phyloP scores from a whole-genome alignment of 1,140 invertebrate species.

The Caenorhabditis briggsae region DNA sequence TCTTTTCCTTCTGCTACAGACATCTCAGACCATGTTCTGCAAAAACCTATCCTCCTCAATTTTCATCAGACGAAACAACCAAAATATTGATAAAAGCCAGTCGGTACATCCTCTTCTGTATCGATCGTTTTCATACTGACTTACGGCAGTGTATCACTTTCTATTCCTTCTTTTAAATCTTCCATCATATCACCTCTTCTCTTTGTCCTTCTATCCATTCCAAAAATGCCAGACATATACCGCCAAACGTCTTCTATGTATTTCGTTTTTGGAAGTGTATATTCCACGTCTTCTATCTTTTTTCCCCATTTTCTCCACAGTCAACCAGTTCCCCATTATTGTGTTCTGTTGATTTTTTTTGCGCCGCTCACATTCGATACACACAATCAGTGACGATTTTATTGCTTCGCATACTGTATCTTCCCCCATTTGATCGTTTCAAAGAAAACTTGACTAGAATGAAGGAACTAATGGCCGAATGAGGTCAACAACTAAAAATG shows the following conservation, averaged over 20 bases:
- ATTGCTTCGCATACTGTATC: slow-evolving; percentile 2
- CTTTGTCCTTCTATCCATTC: background rate
- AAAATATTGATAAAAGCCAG: slow-evolving; percentile 24
- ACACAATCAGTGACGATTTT: slow-evolving; percentile 32
- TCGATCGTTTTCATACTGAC: slow-evolving; percentile 42
- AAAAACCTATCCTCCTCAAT: background rate
- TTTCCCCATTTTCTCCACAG: background rate
- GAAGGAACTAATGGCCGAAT: background rate
- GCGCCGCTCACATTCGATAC: slow-evolving; percentile 13
- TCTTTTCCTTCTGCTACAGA: background rate
- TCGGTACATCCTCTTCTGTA: background rate
- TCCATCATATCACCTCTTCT: background rate
- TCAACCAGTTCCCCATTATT: slow-evolving; percentile 50
- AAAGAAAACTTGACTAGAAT: slow-evolving; percentile 9
- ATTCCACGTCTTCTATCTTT: slow-evolving; percentile 39
- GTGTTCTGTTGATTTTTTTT: slow-evolving; percentile 48
- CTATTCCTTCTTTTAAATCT: background rate
- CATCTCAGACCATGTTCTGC: slow-evolving; percentile 12
- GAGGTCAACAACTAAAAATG: slow-evolving; percentile 39
- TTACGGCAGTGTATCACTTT: slow-evolving; percentile 5
- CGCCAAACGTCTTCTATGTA: background rate
- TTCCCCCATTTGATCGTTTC: slow-evolving; percentile 48
- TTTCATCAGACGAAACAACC: background rate
- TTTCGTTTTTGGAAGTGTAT: background rate
- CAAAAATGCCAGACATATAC: slow-evolving; percentile 25